Percentiles rank a stretch among this genome's conserved stretches.
These are phyloP conservation scores for Campylorhamphus procurvoides DNA, from an alignment of 2,113 vertebrate species.

Conservation along the genomic window DNA sequence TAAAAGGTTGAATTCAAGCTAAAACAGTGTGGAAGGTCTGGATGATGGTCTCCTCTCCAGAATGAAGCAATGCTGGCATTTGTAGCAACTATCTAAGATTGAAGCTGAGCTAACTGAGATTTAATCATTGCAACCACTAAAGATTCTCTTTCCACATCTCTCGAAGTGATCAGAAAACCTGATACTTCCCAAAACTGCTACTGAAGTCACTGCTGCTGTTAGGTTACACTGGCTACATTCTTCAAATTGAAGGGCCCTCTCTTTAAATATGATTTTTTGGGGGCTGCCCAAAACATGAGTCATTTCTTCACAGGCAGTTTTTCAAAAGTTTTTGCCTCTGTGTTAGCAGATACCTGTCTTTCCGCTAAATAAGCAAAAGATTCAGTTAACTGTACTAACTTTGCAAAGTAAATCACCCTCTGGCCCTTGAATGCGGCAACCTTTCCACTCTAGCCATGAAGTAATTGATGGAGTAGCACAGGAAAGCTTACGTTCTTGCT, in stretches of 20 bases:
- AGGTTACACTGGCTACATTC: background rate
- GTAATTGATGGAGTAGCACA: conserved; percentile 45
- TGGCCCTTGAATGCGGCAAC: background rate
- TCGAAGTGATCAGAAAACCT: background rate
- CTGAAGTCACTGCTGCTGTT: background rate
- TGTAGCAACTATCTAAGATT: background rate
- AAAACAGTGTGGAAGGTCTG: background rate
- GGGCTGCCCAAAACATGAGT: background rate
- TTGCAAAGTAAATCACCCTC: conserved; percentile 13
- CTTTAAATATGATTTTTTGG: background rate
- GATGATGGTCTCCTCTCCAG: background rate
- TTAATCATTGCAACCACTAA: background rate
- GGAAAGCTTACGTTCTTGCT: conserved; percentile 34
- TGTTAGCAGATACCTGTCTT: conserved; percentile 6
- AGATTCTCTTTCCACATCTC: background rate
- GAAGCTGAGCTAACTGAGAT: background rate
- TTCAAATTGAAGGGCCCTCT: background rate
- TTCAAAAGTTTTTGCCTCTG: conserved; percentile 13
- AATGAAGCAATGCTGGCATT: background rate
- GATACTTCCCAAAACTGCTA: background rate
- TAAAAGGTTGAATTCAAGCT: background rate
- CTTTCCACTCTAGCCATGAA: conserved; percentile 27
- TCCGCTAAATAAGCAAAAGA: background rate
- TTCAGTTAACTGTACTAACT: background rate
- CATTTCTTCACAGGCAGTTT: conserved; percentile 15